phyloP scores from a whole-genome alignment of 30 jellyfish, hydroid and myxozoan genomes.

The Aurelia sp. region DNA sequence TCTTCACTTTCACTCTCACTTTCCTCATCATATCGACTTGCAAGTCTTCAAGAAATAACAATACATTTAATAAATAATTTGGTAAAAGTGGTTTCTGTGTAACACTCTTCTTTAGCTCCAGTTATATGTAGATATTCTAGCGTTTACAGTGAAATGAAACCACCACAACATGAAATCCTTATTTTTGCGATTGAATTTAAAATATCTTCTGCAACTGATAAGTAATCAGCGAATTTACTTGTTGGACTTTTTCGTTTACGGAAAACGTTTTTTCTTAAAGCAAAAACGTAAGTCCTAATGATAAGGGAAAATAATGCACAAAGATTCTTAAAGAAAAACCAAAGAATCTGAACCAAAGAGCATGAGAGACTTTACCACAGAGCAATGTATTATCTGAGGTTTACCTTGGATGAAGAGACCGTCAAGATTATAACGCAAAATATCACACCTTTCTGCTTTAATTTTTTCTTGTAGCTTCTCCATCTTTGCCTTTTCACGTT shows the following conservation, averaged over 20 bases:
- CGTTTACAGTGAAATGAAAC: neutral
- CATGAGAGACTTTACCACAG: too few species aligned
- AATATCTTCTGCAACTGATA: too few species aligned
- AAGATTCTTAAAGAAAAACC: too few species aligned
- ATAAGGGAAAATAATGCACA: too few species aligned
- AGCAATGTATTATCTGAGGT: too few species aligned
- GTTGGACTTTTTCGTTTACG: too few species aligned
- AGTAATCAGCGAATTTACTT: too few species aligned
- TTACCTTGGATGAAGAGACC: neutral
- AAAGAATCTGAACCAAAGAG: too few species aligned
- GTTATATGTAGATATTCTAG: neutral
- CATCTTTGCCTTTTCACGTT: conserved; percentile 72
- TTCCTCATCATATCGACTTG: conserved; percentile 76
- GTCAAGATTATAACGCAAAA: neutral
- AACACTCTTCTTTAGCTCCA: neutral
- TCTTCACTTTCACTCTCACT: conserved; percentile 95
- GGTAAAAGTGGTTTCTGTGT: neutral
- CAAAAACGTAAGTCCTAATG: too few species aligned
- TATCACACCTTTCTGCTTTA: conserved; percentile 61
- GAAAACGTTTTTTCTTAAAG: too few species aligned
- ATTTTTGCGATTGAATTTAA: too few species aligned
- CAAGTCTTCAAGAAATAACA: conserved; percentile 53
- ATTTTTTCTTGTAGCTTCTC: conserved; percentile 68
- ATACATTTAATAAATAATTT: neutral
- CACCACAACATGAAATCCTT: too few species aligned